Conservation (phyloP, 2,797 vertebrate species). For the Pseudochromis fuscus region DNA sequence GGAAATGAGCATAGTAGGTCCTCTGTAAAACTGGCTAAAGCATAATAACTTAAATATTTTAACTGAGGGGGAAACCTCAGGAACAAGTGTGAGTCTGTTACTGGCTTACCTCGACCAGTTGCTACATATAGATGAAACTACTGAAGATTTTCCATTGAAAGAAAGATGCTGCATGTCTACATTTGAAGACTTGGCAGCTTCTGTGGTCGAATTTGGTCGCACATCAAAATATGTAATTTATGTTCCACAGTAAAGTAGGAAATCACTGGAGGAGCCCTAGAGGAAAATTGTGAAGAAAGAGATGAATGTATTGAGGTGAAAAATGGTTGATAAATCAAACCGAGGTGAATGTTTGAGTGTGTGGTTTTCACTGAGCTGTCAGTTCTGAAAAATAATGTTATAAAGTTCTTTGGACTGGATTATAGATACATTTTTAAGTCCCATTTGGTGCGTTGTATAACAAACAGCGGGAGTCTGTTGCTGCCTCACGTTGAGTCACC, state of each 20-base stretch:
- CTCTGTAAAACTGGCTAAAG: too few relatives aligned
- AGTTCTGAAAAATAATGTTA: slow-evolving; percentile 18
- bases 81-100: too few relatives aligned
- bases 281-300: not conserved
- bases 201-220: too few relatives aligned
- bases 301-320: not conserved
- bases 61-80: too few relatives aligned
- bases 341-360: not conserved
- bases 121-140: not conserved
- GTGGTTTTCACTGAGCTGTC: slow-evolving; percentile 26
- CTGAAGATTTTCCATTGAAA: not conserved
- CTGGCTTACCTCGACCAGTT: too few relatives aligned
- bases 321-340: slow-evolving; percentile 27
- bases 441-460: slow-evolving; percentile 3
- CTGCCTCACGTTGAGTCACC: slow-evolving; percentile 36
- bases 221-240: slow-evolving; percentile 3
- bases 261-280: not conserved
- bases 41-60: too few relatives aligned
- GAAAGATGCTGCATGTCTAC: too few relatives aligned
- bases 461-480: slow-evolving; percentile 15
- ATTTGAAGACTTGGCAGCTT: too few relatives aligned
- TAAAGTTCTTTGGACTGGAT: not conserved
- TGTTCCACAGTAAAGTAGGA: not conserved
- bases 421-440: not conserved
- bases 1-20: too few relatives aligned